phyloP scores from a whole-genome alignment of 2,797 vertebrate genomes.

The Hydrolagus colliei region DNA sequence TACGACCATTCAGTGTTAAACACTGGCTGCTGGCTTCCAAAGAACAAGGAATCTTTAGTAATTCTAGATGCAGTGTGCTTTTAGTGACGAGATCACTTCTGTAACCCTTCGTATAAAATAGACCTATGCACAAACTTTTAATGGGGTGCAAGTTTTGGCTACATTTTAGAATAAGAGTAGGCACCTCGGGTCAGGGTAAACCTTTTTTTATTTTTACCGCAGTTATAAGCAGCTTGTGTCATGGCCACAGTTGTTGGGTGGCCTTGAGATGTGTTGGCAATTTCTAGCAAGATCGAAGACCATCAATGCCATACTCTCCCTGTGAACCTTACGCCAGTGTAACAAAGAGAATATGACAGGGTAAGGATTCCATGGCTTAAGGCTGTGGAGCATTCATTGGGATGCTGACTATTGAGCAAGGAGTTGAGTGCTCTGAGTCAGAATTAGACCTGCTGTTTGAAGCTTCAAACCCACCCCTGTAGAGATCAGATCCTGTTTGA shows the following conservation, averaged over 20 bases:
- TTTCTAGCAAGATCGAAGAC: not conserved
- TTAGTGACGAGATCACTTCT: not conserved
- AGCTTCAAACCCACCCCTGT: too few relatives aligned
- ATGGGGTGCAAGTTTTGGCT: not conserved
- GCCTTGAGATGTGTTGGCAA: not conserved
- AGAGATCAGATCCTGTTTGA: too few relatives aligned
- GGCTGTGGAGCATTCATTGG: not conserved
- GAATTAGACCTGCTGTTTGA: too few relatives aligned
- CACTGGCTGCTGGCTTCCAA: not conserved
- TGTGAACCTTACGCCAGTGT: not conserved
- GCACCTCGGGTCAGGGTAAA: too few relatives aligned
- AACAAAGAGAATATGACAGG: not conserved
- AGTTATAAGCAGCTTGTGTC: not conserved
- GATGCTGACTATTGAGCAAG: not conserved
- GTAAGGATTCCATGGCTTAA: too few relatives aligned
- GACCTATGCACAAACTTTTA: not conserved
- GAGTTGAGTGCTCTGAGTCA: not conserved
- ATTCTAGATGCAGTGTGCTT: not conserved
- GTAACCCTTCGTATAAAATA: not conserved
- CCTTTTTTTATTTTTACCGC: not conserved
- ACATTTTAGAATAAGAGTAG: not conserved
- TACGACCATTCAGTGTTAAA: not conserved
- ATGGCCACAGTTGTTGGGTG: not conserved
- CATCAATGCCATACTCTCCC: not conserved
- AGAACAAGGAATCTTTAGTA: not conserved